These are phyloP conservation scores for Pipa parva DNA, from an alignment of 2,113 vertebrate genomes.

Conservation along the genomic window DNA sequence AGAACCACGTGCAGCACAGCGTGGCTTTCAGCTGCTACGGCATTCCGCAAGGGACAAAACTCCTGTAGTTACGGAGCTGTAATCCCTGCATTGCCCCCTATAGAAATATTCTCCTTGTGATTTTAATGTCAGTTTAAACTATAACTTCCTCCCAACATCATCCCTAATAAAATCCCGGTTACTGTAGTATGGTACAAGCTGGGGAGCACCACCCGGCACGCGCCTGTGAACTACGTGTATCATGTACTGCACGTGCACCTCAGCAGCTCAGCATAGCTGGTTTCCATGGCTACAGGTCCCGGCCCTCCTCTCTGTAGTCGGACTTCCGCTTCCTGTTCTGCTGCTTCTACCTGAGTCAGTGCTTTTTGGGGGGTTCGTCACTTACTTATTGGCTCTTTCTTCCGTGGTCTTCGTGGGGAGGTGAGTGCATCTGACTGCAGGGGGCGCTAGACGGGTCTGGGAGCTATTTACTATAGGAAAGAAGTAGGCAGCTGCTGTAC, in stretches of 20 bases:
- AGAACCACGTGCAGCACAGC: slow-evolving; percentile 24
- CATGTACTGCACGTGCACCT: no score
- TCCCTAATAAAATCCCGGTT: no score
- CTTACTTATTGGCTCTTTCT: background rate
- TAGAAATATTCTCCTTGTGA: no score
- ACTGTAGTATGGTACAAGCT: no score
- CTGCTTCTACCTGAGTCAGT: slow-evolving; percentile 11
- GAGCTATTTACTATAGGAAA: no score
- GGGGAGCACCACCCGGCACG: no score
- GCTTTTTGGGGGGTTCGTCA: background rate
- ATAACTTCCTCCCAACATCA: no score
- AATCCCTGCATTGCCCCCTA: background rate
- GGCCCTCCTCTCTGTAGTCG: background rate
- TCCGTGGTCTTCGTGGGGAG: background rate
- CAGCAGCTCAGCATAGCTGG: no score
- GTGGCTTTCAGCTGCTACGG: slow-evolving; percentile 37
- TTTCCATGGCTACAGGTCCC: background rate
- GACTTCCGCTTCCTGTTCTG: slow-evolving; percentile 27
- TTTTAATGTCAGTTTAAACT: no score
- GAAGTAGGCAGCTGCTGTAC: background rate
- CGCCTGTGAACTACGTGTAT: no score
- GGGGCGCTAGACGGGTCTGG: no score
- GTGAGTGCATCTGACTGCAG: background rate
- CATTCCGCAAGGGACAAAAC: slow-evolving; percentile 26
- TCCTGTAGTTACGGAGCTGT: background rate